Base-by-base conservation (phyloP, 2,797 vertebrate species). In the Myotis planiceps region DNA sequence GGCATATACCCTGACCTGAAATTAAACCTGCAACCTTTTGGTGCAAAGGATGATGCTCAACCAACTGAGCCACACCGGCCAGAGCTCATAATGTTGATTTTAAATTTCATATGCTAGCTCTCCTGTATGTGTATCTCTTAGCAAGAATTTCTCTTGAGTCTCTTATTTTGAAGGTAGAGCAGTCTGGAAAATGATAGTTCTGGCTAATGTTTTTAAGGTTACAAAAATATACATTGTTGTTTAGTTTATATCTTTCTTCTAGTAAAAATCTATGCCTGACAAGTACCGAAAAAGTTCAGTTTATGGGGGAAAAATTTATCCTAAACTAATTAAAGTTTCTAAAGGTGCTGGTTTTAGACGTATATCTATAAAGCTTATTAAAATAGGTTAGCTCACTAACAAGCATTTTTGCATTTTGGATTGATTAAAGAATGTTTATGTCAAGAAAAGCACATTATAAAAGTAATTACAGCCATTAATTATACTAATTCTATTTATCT, bases 381-480 rank as follows among this genome's bases (percentile, higher is more conserved):
- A 96, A 97, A 81, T 78, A 74, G 85, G 42, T 92, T 78, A 86
- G 79, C 69, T 93, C 86, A 87, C 81, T 97, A 96, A 96, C 94
- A 95, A 95, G 58, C 81, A 85, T 78, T 89, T 96, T 91, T 96
- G 37, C n/a, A 78, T 94, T 95, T 96, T 90, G 45, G 71, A 90
- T 96, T 97, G 96, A 97, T 98, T 97, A 97, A 96, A 97, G 93
- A 92, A 94, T 94, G 93, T 90, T 94, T 96, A 95, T 83, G 84
- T 96, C 75, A 94, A 96, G 93, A 83, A 95, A 90, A 80, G 53
- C 60, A 94, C 29, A 90, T 93, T 93, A 92, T 71, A 79, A 94
- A 93, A 95, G 82, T 93, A 95, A 97, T 96, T 93, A 84, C 93
- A 96, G 47, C 89, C 82, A 90, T 95, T 96, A 96, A 91, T 96